Evolutionary conservation across 1,140 invertebrate species (phyloP).

Genomic region (Pygmarrhopalites habei): DNA sequence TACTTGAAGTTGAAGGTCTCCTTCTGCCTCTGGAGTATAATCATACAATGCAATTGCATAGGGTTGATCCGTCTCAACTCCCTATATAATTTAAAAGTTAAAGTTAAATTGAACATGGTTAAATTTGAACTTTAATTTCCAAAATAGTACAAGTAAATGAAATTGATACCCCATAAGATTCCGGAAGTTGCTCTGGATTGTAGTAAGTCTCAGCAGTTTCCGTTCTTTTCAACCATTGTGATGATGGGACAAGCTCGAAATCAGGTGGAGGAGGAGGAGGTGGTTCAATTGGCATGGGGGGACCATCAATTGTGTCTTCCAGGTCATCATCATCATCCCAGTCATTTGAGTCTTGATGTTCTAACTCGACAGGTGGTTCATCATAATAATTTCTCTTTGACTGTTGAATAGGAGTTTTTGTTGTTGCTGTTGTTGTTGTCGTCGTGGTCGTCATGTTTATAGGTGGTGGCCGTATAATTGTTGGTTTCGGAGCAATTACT

Average conservation of each 20-base stretch:
- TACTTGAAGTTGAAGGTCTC: slow-evolving; percentile 66
- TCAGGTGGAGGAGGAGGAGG: slow-evolving; percentile 59
- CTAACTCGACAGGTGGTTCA: slow-evolving; percentile 20
- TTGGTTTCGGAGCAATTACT: slow-evolving; percentile 19
- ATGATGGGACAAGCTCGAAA: neutral
- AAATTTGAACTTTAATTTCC: too few relatives aligned
- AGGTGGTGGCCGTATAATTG: slow-evolving; percentile 9
- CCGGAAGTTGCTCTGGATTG: slow-evolving; percentile 29
- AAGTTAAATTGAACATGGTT: slow-evolving; percentile 12
- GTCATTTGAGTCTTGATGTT: slow-evolving; percentile 11
- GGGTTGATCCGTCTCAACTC: slow-evolving; percentile 46
- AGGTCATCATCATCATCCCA: slow-evolving; percentile 17
- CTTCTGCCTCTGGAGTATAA: slow-evolving; percentile 59
- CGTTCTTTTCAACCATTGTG: neutral
- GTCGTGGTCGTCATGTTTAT: too few relatives aligned
- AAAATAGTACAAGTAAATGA: too few relatives aligned
- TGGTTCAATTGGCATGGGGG: slow-evolving; percentile 67
- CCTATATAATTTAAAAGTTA: slow-evolving; percentile 31
- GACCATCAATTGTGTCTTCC: slow-evolving; percentile 46
- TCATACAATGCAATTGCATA: slow-evolving; percentile 68
- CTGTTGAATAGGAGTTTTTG: neutral
- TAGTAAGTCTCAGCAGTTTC: neutral
- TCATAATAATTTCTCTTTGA: slow-evolving; percentile 31
- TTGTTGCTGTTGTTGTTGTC: too few relatives aligned
- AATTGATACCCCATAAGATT: slow-evolving; percentile 17